Percentiles rank a stretch among this genome's conserved stretches.
Conservation (phyloP, 2,113 vertebrate genomes). For the Chaetodon trifascialis region DNA sequence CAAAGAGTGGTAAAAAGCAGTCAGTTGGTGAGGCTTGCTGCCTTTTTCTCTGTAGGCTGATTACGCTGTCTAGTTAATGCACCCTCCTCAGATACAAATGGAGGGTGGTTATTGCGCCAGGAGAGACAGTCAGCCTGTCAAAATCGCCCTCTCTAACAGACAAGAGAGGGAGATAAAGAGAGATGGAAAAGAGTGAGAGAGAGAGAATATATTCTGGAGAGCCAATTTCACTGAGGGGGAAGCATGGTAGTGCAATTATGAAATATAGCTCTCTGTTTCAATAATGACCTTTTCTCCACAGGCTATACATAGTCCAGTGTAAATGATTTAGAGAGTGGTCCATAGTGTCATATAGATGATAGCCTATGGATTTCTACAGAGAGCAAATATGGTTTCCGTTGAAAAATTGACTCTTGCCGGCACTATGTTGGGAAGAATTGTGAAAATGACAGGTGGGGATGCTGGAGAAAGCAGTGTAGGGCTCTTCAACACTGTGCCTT, state of each 20-base stretch:
- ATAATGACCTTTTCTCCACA: conserved; percentile 71
- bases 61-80: conserved; percentile 82
- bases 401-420: conserved; percentile 42
- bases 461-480: conserved; percentile 19
- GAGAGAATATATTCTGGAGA: conserved; percentile 76
- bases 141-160: conserved; percentile 73
- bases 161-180: conserved; percentile 71
- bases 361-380: conserved; percentile 56
- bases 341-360: conserved; percentile 61
- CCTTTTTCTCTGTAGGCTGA: conserved; percentile 71
- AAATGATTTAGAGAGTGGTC: conserved; percentile 66
- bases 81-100: conserved; percentile 79
- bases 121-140: conserved; percentile 77
- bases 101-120: conserved; percentile 81
- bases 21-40: conserved; percentile 58
- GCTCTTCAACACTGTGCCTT: conserved; percentile 5
- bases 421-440: conserved; percentile 18
- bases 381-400: conserved; percentile 30
- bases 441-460: conserved; percentile 48
- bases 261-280: conserved; percentile 77
- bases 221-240: conserved; percentile 76
- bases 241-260: conserved; percentile 76
- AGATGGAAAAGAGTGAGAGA: conserved; percentile 66
- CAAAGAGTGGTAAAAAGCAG: conserved; percentile 76
- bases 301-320: conserved; percentile 71